A percentile compares a stretch with the other conserved stretches of the same genome.
Conservation (phyloP, 1,140 invertebrate species). For the Polypedilum pembai region DNA sequence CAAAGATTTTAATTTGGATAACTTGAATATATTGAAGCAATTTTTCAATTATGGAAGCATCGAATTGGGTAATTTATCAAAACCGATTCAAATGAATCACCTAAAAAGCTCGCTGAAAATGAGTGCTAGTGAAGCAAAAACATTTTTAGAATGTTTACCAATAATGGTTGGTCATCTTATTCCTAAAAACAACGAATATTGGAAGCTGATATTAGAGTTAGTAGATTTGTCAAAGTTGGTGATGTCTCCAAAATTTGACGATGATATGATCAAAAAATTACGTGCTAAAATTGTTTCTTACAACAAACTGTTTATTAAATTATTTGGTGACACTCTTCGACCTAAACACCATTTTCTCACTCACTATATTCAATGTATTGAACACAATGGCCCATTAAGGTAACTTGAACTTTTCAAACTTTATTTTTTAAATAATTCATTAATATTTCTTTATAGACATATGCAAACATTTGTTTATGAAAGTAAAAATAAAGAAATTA, state of each 20-base stretch:
- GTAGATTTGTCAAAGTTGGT: background rate
- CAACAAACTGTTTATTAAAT: conserved; percentile 31
- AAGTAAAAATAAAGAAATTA: background rate
- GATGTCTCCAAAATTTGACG: background rate
- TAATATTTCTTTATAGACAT: background rate
- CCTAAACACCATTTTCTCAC: conserved; percentile 36
- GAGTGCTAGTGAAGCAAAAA: conserved; percentile 36
- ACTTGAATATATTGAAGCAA: conserved; percentile 33
- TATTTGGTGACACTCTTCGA: conserved; percentile 33
- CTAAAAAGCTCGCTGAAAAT: conserved; percentile 32
- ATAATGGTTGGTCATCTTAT: conserved; percentile 35
- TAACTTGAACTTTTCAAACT: background rate
- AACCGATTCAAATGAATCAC: background rate
- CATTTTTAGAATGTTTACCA: conserved; percentile 33
- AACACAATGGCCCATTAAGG: background rate
- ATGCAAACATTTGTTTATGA: background rate
- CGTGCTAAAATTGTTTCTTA: conserved; percentile 31
- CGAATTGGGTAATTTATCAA: conserved; percentile 13
- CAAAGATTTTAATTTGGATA: conserved; percentile 34
- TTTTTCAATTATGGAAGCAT: background rate
- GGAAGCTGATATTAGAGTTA: conserved; percentile 31
- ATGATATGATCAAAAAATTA: background rate
- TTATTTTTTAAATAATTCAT: background rate
- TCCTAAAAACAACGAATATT: conserved; percentile 33
- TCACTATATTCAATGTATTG: conserved; percentile 32